Evolutionary conservation across 2,888 invertebrate species (phyloP).

Genomic region (Clistopyga incitator): DNA sequence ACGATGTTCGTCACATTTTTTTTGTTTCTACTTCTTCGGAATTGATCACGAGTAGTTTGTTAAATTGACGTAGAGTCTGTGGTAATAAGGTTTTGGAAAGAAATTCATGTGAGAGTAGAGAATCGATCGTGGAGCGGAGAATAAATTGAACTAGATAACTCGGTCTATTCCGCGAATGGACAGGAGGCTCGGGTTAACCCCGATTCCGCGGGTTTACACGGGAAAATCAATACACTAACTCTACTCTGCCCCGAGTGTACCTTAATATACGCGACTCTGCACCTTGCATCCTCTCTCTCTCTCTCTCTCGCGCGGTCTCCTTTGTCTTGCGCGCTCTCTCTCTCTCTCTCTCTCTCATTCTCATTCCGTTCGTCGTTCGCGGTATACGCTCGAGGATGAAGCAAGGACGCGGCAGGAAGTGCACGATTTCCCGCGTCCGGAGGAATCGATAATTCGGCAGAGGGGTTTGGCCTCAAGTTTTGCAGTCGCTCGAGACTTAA

Average conservation of each 20-base stretch:
- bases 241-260: slow-evolving; percentile 64
- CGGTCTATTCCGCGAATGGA: slow-evolving; percentile 63
- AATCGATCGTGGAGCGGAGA: slow-evolving; percentile 44
- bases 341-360: slow-evolving; percentile 28
- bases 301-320: slow-evolving; percentile 17
- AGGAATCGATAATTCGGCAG: slow-evolving; percentile 72
- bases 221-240: slow-evolving; percentile 81
- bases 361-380: slow-evolving; percentile 17
- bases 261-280: slow-evolving; percentile 60
- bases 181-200: slow-evolving; percentile 77
- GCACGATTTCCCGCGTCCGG: slow-evolving; percentile 73
- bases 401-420: slow-evolving; percentile 70
- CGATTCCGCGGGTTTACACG: slow-evolving; percentile 77
- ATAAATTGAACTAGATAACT: slow-evolving; percentile 53
- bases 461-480: slow-evolving; percentile 4
- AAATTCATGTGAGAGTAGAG: slow-evolving; percentile 18
- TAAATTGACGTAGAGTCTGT: neutral
- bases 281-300: neutral
- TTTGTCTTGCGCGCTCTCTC: slow-evolving; percentile 14
- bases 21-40: neutral
- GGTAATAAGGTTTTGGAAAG: neutral
- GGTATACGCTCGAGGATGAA: slow-evolving; percentile 57
- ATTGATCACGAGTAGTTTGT: neutral
- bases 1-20: slow-evolving; percentile 62
- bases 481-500: neutral